Percentiles rank a stretch among this genome's conserved stretches.
Evolutionary conservation across 2,888 invertebrate genomes (phyloP).

Genomic region (Lymantria dispar): DNA sequence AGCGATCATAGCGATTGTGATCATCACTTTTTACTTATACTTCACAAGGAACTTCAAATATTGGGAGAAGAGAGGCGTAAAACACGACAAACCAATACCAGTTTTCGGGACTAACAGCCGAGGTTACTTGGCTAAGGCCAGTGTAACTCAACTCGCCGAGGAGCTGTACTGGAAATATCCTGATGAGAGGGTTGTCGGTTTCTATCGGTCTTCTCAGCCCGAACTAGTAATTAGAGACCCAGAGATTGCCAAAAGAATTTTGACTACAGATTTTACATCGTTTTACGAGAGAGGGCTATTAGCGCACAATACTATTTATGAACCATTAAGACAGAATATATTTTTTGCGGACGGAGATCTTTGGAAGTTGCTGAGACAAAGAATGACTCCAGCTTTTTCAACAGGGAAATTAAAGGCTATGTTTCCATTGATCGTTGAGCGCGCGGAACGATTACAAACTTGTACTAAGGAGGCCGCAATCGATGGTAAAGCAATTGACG

Average conservation of each 20-base stretch:
- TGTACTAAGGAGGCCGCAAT: conserved; percentile 19
- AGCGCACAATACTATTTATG: conserved; percentile 12
- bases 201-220: conserved; percentile 11
- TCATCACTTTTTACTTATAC: conserved; percentile 47
- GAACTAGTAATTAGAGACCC: conserved; percentile 24
- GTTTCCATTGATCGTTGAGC: conserved; percentile 48
- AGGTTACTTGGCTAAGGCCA: neutral
- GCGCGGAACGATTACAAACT: conserved; percentile 42
- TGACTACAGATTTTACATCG: conserved; percentile 18
- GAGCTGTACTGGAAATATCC: conserved; percentile 15
- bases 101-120: conserved; percentile 54
- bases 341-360: conserved; percentile 46
- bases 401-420: conserved; percentile 46
- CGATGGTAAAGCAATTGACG: conserved; percentile 32
- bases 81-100: conserved; percentile 59
- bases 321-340: conserved; percentile 42
- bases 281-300: conserved; percentile 21
- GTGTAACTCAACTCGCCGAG: conserved; percentile 6
- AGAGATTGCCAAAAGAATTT: conserved; percentile 10
- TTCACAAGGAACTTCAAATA: conserved; percentile 55
- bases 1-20: neutral
- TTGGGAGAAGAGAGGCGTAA: conserved; percentile 61
- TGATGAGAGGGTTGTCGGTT: conserved; percentile 14
- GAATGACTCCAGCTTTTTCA: conserved; percentile 48
- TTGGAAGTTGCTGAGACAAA: conserved; percentile 48